Percentiles rank a stretch among this genome's conserved stretches.
These are phyloP conservation scores for Drosophila grimshawi DNA, from an alignment of 1,140 invertebrate species.

Conservation along the genomic window DNA sequence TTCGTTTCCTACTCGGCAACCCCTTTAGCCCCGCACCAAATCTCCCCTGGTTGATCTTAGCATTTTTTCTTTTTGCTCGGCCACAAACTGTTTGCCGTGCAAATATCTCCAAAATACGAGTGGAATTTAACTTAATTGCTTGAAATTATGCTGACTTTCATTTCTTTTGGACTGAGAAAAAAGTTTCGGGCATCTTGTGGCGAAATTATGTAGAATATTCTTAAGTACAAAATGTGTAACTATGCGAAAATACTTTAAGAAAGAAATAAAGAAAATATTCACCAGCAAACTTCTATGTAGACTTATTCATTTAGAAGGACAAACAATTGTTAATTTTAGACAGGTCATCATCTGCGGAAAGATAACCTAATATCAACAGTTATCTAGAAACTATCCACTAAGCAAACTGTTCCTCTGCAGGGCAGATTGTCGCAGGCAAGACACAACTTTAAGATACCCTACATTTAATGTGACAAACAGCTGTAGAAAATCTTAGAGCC, in stretches of 20 bases:
- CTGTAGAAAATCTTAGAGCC: no score
- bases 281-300: no score
- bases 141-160: conserved; percentile 52
- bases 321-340: no score
- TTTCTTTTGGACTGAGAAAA: neutral
- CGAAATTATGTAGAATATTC: neutral
- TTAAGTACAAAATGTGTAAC: neutral
- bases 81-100: conserved; percentile 46
- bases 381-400: no score
- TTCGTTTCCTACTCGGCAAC: neutral
- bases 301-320: no score
- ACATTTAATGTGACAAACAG: no score
- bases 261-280: neutral
- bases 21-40: neutral
- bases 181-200: neutral
- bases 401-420: no score
- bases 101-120: conserved; percentile 64
- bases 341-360: no score
- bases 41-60: neutral
- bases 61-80: neutral
- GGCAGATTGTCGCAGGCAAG: no score
- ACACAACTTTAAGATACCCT: no score
- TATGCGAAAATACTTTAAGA: no score
- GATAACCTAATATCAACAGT: no score
- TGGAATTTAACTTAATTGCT: conserved; percentile 68